Evolutionary conservation across 2,888 invertebrate genomes (phyloP), one percentile per base, ranked within the genome.

Genomic region (Melikaiella ostensackeni): DNA sequence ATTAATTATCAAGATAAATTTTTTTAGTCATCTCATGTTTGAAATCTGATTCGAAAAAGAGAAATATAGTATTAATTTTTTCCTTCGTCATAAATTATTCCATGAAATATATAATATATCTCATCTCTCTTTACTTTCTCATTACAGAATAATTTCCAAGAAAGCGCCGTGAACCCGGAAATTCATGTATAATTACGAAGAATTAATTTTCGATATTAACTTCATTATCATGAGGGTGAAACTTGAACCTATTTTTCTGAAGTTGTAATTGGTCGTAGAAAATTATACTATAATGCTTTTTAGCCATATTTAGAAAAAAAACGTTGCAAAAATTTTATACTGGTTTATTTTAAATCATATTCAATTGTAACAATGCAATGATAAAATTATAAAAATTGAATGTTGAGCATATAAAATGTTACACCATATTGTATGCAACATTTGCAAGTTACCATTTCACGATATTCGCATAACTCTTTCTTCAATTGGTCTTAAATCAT

Each of bases 391-490:
- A 27, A 42, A 11, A 19, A 27, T 66, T 19, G 38, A 42, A 70
- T 70, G 46, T 70, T 70, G 50, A n/a, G 16, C n/a, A 70, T 33
- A 70, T 33, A 50, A 70, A 70, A 21, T 21, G 30, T 70, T 70
- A 55, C 70, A 33, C 50, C 50, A 70, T 30, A 27, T 27, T 59
- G 27, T 27, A 59, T 59, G 50, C 70, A 70, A 33, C 46, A 55
- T 55, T 55, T 55, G 11, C 50, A 46, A 30, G 50, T 50, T 70
- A 70, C 70, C 50, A 70, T 50, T 70, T 55, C 70, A 70, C 70
- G 70, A 70, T 50, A 30, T 50, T 70, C 70, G 50, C 50, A 70
- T 70, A 50, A 55, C 50, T 70, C 50, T 70, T 70, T 33, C 33
- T 7, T 50, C 50, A 30, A 55, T 33, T 70, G 70, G 33, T 55